Evolutionary conservation across 2,888 invertebrate species (phyloP).

Genomic region (Rhyacophila evoluta): DNA sequence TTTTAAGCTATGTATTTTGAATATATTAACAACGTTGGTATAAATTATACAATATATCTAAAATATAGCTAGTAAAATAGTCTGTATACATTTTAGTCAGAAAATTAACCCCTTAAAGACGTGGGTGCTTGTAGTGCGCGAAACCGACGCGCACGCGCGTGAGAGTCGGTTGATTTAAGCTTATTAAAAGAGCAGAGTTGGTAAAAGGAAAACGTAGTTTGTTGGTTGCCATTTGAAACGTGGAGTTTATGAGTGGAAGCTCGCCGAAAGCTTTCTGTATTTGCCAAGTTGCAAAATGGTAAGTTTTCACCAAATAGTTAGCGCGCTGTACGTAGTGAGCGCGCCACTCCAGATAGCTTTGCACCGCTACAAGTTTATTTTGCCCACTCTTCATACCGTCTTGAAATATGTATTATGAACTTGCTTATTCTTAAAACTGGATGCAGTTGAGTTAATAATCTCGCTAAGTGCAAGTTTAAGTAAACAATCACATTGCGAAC

Average conservation of each 20-base stretch:
- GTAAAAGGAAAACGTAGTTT: slow-evolving; percentile 22
- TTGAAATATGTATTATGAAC: neutral
- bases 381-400: slow-evolving; percentile 5
- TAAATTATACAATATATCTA: too few species aligned
- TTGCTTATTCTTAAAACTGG: neutral
- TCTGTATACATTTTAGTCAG: too few species aligned
- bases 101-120: neutral
- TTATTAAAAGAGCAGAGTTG: slow-evolving; percentile 24
- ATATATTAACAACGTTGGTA: too few species aligned
- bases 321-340: neutral
- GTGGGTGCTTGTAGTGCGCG: neutral
- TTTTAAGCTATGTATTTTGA: too few species aligned
- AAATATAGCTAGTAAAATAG: too few species aligned
- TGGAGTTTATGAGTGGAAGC: slow-evolving; percentile 11
- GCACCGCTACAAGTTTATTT: neutral
- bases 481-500: too few species aligned
- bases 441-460: too few species aligned
- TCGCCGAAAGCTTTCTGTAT: slow-evolving; percentile 14
- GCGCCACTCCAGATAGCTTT: neutral
- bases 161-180: slow-evolving; percentile 5
- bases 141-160: neutral
- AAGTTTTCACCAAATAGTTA: slow-evolving; percentile 16
- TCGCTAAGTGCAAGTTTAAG: too few species aligned
- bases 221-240: slow-evolving; percentile 21
- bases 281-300: slow-evolving; percentile 1